A percentile compares a stretch with the other conserved stretches of the same genome.
phyloP scores from a whole-genome alignment of 2,888 invertebrate genomes.

The Dolichopus griseipennis region DNA sequence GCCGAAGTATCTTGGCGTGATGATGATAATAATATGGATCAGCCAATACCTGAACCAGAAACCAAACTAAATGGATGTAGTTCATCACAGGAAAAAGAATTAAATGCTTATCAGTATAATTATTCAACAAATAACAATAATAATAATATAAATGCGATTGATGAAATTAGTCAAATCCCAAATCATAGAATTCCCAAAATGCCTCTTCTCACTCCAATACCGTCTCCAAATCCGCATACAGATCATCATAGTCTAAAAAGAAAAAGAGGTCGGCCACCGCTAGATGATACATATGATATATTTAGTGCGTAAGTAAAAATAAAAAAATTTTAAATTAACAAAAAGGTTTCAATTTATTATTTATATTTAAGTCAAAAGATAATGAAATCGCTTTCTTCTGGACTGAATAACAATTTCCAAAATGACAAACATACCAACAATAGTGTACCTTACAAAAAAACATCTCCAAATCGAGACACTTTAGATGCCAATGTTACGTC shows the following conservation, averaged over 20 bases:
- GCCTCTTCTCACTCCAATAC: conserved; percentile 36
- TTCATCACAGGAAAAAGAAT: neutral
- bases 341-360: neutral
- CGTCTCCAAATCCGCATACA: conserved; percentile 25
- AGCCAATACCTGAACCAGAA: conserved; percentile 27
- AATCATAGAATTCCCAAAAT: conserved; percentile 30
- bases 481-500: neutral
- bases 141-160: neutral
- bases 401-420: neutral
- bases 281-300: conserved; percentile 48
- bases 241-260: conserved; percentile 45
- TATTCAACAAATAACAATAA: conserved; percentile 13
- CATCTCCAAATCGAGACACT: neutral
- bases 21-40: conserved; percentile 45
- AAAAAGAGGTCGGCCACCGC: conserved; percentile 59
- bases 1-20: conserved; percentile 84
- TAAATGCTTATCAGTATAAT: conserved; percentile 14
- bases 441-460: neutral
- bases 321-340: no score
- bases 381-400: neutral
- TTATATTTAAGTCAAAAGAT: neutral
- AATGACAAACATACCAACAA: neutral
- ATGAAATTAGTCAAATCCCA: neutral
- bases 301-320: conserved; percentile 37
- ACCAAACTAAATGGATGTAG: conserved; percentile 14